Percentiles rank a stretch among this genome's conserved stretches.
Conservation (phyloP, 2,797 vertebrate genomes). For the Gymnopithys bicolor region DNA sequence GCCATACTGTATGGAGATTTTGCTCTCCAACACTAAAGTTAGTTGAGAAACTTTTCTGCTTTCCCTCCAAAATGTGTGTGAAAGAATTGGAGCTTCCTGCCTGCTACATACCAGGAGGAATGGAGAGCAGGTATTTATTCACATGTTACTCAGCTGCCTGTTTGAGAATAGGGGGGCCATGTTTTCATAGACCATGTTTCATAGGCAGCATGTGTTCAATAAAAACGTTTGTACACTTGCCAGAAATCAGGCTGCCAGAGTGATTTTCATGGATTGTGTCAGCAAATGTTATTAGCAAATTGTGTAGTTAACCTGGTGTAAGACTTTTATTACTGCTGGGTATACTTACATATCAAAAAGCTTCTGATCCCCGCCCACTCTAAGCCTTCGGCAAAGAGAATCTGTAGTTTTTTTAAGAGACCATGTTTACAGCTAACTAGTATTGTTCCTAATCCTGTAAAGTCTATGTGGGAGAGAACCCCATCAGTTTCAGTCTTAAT, state of each 20-base stretch:
- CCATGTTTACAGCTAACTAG: slow-evolving; percentile 64
- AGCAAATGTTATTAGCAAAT: slow-evolving; percentile 75
- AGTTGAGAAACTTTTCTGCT: background rate
- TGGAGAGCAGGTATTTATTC: slow-evolving; percentile 62
- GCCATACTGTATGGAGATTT: background rate
- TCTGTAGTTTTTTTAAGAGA: slow-evolving; percentile 67
- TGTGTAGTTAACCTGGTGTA: slow-evolving; percentile 69
- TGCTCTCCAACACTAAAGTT: background rate
- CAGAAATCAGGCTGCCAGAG: slow-evolving; percentile 65
- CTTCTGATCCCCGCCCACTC: slow-evolving; percentile 51
- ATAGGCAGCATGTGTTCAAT: slow-evolving; percentile 63
- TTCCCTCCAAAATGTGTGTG: background rate
- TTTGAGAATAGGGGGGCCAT: slow-evolving; percentile 42
- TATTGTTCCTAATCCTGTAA: slow-evolving; percentile 71
- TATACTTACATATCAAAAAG: slow-evolving; percentile 68
- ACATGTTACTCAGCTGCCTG: slow-evolving; percentile 31
- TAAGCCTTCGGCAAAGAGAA: slow-evolving; percentile 64
- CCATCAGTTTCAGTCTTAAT: slow-evolving; percentile 63
- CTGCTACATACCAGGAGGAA: background rate
- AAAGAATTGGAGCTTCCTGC: background rate
- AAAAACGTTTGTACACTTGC: slow-evolving; percentile 69
- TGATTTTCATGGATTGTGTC: slow-evolving; percentile 71
- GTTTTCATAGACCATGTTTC: slow-evolving; percentile 66
- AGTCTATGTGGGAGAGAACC: slow-evolving; percentile 53
- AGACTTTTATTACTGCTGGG: slow-evolving; percentile 71